Percentiles rank a stretch among this genome's conserved stretches.
Conservation (phyloP, 2,113 vertebrate species). For the Ancistrus triradiatus region DNA sequence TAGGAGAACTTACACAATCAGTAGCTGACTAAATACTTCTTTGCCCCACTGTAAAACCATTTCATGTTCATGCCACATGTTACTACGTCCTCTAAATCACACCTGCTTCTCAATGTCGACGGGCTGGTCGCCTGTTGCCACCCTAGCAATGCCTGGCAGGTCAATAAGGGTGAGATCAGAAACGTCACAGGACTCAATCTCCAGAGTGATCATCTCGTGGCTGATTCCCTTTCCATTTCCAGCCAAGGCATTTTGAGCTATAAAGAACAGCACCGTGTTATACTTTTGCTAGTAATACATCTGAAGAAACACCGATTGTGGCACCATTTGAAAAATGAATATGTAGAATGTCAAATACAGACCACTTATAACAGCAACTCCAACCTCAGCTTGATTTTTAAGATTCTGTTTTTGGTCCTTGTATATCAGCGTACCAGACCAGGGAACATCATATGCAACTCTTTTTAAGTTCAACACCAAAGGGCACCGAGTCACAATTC, state of each 20-base stretch:
- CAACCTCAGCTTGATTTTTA: conserved; percentile 17
- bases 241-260: no score
- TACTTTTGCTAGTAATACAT: neutral
- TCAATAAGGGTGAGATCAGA: conserved; percentile 79
- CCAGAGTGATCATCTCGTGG: conserved; percentile 57
- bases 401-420: neutral
- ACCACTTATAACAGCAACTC: conserved; percentile 31
- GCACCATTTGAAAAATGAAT: neutral
- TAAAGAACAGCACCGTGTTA: conserved; percentile 5
- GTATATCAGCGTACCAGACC: conserved; percentile 34
- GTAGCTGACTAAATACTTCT: no score
- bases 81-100: conserved; percentile 14
- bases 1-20: no score
- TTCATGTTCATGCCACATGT: no score
- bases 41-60: no score
- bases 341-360: neutral
- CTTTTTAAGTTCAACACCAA: conserved; percentile 43
- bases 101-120: conserved; percentile 70
- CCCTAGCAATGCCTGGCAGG: conserved; percentile 75
- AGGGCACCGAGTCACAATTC: conserved; percentile 47
- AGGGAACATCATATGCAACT: neutral
- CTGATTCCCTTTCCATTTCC: conserved; percentile 62
- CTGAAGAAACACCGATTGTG: no score
- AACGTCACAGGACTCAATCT: no score
- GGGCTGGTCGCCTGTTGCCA: conserved; percentile 70